Conservation (phyloP, 2,113 vertebrate genomes). For the Sturnus vulgaris region DNA sequence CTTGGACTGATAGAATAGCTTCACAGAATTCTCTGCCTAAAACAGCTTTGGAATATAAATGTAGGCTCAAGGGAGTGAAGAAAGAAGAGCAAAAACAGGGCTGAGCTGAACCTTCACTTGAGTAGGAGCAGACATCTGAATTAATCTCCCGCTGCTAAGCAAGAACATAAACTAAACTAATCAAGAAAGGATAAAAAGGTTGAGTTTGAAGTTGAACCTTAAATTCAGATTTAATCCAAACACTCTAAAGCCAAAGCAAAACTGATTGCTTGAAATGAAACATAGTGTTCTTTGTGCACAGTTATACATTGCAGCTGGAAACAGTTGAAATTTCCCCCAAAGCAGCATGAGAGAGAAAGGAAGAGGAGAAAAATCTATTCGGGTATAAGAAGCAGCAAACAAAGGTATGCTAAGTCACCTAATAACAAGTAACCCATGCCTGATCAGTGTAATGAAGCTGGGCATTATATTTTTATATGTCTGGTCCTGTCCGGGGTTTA, state of each 20-base stretch:
- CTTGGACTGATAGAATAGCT: constrained; percentile 43
- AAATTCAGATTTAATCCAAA: constrained; percentile 48
- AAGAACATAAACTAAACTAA: constrained; percentile 14
- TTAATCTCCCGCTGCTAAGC: constrained; percentile 10
- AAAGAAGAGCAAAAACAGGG: background rate
- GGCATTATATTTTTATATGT: background rate
- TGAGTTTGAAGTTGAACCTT: constrained; percentile 25
- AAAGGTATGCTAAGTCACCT: background rate
- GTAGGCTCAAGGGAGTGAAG: background rate
- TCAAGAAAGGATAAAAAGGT: constrained; percentile 29
- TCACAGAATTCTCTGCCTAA: constrained; percentile 32
- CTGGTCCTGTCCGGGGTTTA: background rate
- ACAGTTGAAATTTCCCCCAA: background rate
- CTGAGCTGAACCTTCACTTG: background rate
- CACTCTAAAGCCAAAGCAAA: constrained; percentile 11
- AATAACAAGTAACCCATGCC: background rate
- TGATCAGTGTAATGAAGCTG: background rate
- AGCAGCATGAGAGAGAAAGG: background rate
- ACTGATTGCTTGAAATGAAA: background rate
- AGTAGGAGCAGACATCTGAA: background rate
- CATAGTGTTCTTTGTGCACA: background rate
- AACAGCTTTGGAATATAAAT: constrained; percentile 61
- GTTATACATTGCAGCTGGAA: background rate
- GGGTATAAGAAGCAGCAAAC: background rate
- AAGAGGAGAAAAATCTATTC: background rate